phyloP scores from a whole-genome alignment of 1,140 invertebrate species.

The Mya arenaria region DNA sequence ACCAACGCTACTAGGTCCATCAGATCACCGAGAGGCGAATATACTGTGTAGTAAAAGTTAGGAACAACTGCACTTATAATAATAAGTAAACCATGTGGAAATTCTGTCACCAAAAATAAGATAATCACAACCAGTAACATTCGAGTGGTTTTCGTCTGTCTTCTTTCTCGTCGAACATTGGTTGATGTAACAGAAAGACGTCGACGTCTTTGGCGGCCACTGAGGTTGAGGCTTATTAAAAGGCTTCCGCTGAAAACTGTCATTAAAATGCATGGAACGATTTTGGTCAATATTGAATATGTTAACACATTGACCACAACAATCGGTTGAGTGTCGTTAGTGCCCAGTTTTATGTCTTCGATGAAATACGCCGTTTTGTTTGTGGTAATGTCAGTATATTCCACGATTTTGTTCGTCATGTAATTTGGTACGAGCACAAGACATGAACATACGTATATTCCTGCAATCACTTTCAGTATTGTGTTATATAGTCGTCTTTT shows the following conservation, averaged over 20 bases:
- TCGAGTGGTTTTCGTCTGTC: constrained; percentile 85
- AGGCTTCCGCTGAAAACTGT: constrained; percentile 81
- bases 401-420: constrained; percentile 80
- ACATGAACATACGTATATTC: constrained; percentile 87
- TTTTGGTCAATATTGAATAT: constrained; percentile 77
- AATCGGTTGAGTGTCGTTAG: constrained; percentile 64
- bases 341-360: constrained; percentile 78
- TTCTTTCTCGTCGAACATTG: constrained; percentile 84
- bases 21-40: constrained; percentile 88
- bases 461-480: constrained; percentile 87
- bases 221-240: constrained; percentile 79
- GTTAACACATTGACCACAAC: constrained; percentile 74
- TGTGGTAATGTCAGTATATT: constrained; percentile 11
- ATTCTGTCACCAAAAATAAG: constrained; percentile 93
- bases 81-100: constrained; percentile 85
- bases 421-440: constrained; percentile 91
- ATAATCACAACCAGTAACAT: constrained; percentile 81
- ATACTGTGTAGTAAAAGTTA: constrained; percentile 78
- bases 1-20: constrained; percentile 95
- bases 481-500: constrained; percentile 82
- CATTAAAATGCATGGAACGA: constrained; percentile 82
- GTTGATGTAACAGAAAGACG: constrained; percentile 66
- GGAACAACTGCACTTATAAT: constrained; percentile 71
- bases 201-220: constrained; percentile 75
- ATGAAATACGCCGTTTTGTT: constrained; percentile 72